Base-by-base conservation (phyloP, 2,888 invertebrate species). In the Agriopis leucophaearia region DNA sequence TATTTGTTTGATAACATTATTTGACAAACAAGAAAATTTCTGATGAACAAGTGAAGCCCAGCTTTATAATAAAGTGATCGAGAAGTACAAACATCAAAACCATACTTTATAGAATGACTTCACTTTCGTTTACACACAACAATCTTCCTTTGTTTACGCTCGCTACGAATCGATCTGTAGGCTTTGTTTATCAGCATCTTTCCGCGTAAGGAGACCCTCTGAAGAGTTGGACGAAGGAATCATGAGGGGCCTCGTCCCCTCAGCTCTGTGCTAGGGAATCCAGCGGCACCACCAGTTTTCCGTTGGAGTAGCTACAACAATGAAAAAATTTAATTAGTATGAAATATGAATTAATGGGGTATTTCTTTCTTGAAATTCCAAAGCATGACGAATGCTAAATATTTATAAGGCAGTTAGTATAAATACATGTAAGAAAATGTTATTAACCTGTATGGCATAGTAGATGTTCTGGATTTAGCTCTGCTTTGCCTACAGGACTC, bases 281-380 rank as follows among this genome's bases (percentile, higher is more conserved):
- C 94, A 94, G 70, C 90, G 94, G 94, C 94, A 94, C 94, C 94
- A 94, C 94, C 94, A 94, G 83, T 93, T 94, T 93, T 94, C 94
- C 91, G 90, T 94, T 91, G 87, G 94, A 92, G 93, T 92, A 92
- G 89, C 94, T 94, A 88, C 61, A 94, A 94, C 91, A 91, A 93
- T 79, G 71, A 64, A 83, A 84, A 81, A 78, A 71, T 27, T 27
- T 18, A 51, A 61, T 70, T 59, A 71, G 48, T 66, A 56, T 27
- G 8, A 0, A 48, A 56, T 56, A 44, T n/a, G 18, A 10, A 50
- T n/a, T n/a, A n/a, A 27, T 44, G 18, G 13, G 35, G 15, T 48
- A 50, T 40, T 36, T 15, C 35, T 38, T 45, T 44, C 51, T 18
- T 18, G 42, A 62, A 54, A 18, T 63, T 50, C 50, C 54, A 65